Base-by-base conservation (phyloP, 2,113 vertebrate species). In the Bucco capensis region DNA sequence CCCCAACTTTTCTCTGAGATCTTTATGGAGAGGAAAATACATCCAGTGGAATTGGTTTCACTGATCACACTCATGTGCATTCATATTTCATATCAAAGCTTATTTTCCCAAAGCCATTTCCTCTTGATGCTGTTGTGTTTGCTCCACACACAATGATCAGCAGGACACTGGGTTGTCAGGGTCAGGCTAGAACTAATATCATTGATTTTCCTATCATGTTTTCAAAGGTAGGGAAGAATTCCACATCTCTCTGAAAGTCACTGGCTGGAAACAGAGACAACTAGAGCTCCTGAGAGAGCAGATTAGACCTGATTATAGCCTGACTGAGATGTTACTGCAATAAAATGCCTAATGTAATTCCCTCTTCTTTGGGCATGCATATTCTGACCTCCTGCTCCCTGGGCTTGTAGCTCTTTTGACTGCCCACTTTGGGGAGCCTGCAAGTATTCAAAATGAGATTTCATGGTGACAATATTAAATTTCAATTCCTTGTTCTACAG, bases 251-350 rank as follows among this genome's bases (percentile, higher is more conserved):
- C 73, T 96, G 91, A 95, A 90, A 93, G 80, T 72, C 70, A 66
- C 49, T 65, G 90, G 69, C 80, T 94, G 80, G 53, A 94, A 95
- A 86, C 74, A 94, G 91, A 96, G 93, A 95, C 96, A 96, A 56
- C 67, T 77, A 93, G 88, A 97, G 90, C 81, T 95, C 94, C 88
- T 96, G 94, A 84, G 94, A 96, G 90, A 90, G 87, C 90, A 96
- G 94, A 95, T 96, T 97, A 97, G 90, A 96, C 73, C 82, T 37
- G 74, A 96, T 97, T 97, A 96, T 93, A 96, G 93, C 94, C 83
- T 94, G 83, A 96, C 86, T 94, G 94, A 96, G 96, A 92, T 96
- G 78, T 87, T 92, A 90, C 87, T 95, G 94, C 94, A 96, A 94
- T 93, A 96, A 96, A 97, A 95, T 93, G 31, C 30, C 64, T 90